These are phyloP conservation scores for Aurelia aurita DNA, from an alignment of 30 jellyfish, hydroid and myxozoan genomes.

Conservation along the genomic window DNA sequence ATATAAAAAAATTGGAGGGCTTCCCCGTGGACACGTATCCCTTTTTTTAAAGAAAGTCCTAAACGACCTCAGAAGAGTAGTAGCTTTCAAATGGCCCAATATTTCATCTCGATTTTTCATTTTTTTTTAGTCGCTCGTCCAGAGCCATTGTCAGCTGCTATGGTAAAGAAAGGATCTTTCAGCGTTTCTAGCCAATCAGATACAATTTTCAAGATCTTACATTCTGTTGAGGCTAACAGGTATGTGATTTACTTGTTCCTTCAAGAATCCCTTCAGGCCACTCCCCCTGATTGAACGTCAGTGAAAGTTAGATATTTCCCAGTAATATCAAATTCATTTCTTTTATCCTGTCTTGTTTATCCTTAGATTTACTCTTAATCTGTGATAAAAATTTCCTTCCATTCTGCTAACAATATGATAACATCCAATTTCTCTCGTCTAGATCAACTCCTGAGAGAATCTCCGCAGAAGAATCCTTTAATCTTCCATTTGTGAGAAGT, in stretches of 20 bases:
- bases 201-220: constrained; percentile 50
- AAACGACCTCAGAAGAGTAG: no score
- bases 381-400: no score
- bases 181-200: constrained; percentile 20
- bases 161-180: constrained; percentile 10
- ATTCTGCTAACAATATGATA: neutral
- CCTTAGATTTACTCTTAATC: no score
- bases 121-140: constrained; percentile 27
- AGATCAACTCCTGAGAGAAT: constrained; percentile 17
- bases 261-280: neutral
- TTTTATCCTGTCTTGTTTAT: no score
- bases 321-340: no score
- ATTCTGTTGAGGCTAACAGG: constrained; percentile 60
- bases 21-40: no score
- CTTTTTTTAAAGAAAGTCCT: no score
- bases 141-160: constrained; percentile 55
- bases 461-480: constrained; percentile 5
- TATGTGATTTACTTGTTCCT: neutral
- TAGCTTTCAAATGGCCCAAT: neutral
- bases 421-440: neutral
- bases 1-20: no score
- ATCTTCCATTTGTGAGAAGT: constrained; percentile 57
- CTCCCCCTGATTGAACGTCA: no score
- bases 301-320: no score
- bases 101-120: neutral